Conservation (phyloP, 2,888 invertebrate genomes). For the Thecophora atra region DNA sequence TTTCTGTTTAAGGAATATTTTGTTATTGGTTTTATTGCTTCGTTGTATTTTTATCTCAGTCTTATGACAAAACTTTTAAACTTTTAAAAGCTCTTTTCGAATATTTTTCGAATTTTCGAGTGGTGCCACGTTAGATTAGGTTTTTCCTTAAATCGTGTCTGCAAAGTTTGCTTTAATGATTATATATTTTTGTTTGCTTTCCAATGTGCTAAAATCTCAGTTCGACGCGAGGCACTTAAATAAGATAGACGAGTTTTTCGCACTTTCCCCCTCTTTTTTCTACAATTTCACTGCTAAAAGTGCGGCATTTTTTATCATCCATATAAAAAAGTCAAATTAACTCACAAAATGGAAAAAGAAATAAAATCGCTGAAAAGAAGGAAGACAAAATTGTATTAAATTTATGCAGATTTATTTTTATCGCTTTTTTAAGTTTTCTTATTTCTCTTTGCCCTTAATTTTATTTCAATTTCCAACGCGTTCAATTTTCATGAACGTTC, state of each 20-base stretch:
- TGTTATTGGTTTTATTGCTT: not conserved
- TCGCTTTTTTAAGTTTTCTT: constrained; percentile 47
- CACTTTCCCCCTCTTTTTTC: no score
- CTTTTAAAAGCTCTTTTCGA: no score
- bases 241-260: no score
- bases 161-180: no score
- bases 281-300: no score
- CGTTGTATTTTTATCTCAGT: not conserved
- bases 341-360: not conserved
- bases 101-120: no score
- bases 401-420: constrained; percentile 63
- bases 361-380: constrained; percentile 25
- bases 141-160: no score
- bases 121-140: no score
- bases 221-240: not conserved
- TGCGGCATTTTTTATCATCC: no score
- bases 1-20: not conserved
- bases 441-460: constrained; percentile 50
- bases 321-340: not conserved
- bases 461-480: constrained; percentile 58
- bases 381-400: constrained; percentile 45
- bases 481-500: constrained; percentile 30
- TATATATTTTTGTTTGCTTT: no score
- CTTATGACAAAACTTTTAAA: not conserved
- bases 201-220: no score